Percentiles rank a stretch among this genome's conserved stretches.
Conservation (phyloP, 2,888 invertebrate species). For the Spialia ferax region DNA sequence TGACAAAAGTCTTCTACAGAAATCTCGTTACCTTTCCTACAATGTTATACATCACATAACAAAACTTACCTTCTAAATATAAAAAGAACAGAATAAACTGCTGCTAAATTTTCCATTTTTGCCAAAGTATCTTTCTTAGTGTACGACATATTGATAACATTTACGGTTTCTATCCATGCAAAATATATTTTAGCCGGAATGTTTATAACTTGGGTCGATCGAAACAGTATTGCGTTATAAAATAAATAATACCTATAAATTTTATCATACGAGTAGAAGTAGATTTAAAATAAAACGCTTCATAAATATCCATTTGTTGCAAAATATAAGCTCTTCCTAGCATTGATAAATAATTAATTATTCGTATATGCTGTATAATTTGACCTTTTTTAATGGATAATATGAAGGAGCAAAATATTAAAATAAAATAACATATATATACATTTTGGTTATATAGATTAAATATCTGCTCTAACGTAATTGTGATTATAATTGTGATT, state of each 20-base stretch:
- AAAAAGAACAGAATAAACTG: neutral
- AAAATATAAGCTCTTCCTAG: neutral
- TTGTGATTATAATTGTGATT: neutral
- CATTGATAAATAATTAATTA: too few relatives aligned
- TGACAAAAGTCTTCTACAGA: conserved; percentile 8
- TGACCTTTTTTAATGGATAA: neutral
- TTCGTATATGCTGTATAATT: too few relatives aligned
- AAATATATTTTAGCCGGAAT: neutral
- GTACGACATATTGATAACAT: neutral
- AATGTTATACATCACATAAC: neutral
- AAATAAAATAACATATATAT: neutral
- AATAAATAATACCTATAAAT: neutral
- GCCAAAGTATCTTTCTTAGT: neutral
- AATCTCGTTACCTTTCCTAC: neutral
- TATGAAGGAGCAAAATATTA: neutral
- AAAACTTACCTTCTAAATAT: neutral
- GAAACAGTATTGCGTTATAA: neutral
- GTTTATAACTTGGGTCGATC: neutral
- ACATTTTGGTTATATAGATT: neutral
- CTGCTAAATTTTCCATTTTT: neutral
- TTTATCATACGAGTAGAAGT: neutral
- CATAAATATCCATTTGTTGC: too few relatives aligned
- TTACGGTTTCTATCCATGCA: neutral
- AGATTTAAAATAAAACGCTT: too few relatives aligned
- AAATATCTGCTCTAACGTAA: neutral